Evolutionary conservation across 2,888 invertebrate genomes (phyloP).

Genomic region (Zootermopsis nevadensis): DNA sequence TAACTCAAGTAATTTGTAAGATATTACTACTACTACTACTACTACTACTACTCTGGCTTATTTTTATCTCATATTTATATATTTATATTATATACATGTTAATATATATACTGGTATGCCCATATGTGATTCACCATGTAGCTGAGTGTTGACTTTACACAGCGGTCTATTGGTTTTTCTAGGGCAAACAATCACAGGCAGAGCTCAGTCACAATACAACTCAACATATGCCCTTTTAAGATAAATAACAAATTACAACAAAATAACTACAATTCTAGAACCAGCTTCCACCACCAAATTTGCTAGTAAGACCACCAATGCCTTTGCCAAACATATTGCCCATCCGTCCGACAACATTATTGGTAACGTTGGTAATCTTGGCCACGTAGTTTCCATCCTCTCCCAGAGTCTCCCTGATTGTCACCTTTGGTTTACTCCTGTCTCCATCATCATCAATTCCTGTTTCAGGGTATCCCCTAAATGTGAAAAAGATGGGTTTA

Average conservation of each 20-base stretch:
- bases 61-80: slow-evolving; percentile 44
- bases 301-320: slow-evolving; percentile 89
- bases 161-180: slow-evolving; percentile 38
- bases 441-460: slow-evolving; percentile 69
- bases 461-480: slow-evolving; percentile 59
- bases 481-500: slow-evolving; percentile 16
- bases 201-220: slow-evolving; percentile 54
- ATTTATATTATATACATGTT: slow-evolving; percentile 52
- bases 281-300: slow-evolving; percentile 89
- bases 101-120: slow-evolving; percentile 44
- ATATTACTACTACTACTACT: slow-evolving; percentile 35
- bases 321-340: slow-evolving; percentile 92
- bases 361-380: slow-evolving; percentile 82
- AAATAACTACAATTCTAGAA: slow-evolving; percentile 68
- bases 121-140: not conserved
- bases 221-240: slow-evolving; percentile 52
- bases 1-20: slow-evolving; percentile 35
- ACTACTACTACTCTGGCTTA: slow-evolving; percentile 30
- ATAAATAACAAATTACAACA: slow-evolving; percentile 44
- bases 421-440: slow-evolving; percentile 69
- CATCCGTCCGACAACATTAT: slow-evolving; percentile 87
- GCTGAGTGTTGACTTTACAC: not conserved
- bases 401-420: slow-evolving; percentile 72
- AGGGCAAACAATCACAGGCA: slow-evolving; percentile 54
- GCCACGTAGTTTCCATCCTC: slow-evolving; percentile 79